phyloP scores from a whole-genome alignment of 2,888 invertebrate species.

The Lochmaea capreae region DNA sequence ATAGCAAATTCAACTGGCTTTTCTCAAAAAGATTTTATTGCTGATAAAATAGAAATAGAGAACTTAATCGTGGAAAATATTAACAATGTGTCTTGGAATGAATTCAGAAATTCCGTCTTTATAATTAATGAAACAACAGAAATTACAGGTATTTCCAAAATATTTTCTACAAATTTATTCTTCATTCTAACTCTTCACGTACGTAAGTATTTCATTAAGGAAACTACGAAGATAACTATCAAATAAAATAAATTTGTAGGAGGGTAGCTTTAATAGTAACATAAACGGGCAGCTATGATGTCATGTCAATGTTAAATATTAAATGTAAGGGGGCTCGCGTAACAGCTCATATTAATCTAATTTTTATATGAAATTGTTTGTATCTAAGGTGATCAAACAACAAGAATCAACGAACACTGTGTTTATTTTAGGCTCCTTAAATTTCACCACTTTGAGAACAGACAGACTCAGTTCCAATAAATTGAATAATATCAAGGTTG shows the following conservation, averaged over 20 bases:
- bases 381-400: too few relatives aligned
- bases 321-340: too few relatives aligned
- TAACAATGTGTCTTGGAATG: slow-evolving; percentile 58
- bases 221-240: too few relatives aligned
- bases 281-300: too few relatives aligned
- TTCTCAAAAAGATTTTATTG: slow-evolving; percentile 10
- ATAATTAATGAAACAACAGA: slow-evolving; percentile 47
- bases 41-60: slow-evolving; percentile 51
- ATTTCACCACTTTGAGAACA: slow-evolving; percentile 47
- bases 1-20: slow-evolving; percentile 14
- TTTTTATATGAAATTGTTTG: too few relatives aligned
- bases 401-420: neutral
- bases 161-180: neutral
- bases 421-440: slow-evolving; percentile 53
- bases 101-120: slow-evolving; percentile 57
- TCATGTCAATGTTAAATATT: too few relatives aligned
- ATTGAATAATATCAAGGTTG: slow-evolving; percentile 47
- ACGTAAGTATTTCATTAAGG: too few relatives aligned
- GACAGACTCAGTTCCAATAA: slow-evolving; percentile 46
- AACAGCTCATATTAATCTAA: too few relatives aligned
- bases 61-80: slow-evolving; percentile 57
- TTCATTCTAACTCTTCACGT: neutral
- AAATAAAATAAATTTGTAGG: too few relatives aligned
- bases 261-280: too few relatives aligned
- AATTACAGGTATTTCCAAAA: slow-evolving; percentile 48